Evolutionary conservation across 2,113 vertebrate genomes (phyloP).

Genomic region (Melanostigma gelatinosum): DNA sequence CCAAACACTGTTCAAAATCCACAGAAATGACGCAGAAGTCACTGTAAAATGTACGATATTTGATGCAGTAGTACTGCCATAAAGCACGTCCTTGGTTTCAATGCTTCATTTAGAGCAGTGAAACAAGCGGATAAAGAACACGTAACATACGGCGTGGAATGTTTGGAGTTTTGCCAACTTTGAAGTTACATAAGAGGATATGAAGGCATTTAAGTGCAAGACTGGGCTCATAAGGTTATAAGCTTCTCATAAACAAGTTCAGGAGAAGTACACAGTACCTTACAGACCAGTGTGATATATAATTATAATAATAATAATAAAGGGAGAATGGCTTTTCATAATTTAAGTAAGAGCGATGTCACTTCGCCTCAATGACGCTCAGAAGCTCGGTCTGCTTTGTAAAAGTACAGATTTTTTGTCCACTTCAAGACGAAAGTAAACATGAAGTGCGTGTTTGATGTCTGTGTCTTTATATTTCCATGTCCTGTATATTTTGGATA

Average conservation of each 20-base stretch:
- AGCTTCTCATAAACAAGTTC: conserved; percentile 31
- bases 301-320: too few species aligned
- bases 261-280: conserved; percentile 2
- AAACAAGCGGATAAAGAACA: background rate
- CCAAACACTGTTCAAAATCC: background rate
- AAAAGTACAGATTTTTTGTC: background rate
- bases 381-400: background rate
- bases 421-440: background rate
- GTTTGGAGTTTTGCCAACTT: background rate
- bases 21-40: background rate
- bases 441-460: background rate
- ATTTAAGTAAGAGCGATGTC: background rate
- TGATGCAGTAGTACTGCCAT: background rate
- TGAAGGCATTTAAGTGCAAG: conserved; percentile 17
- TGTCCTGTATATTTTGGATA: background rate
- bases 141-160: background rate
- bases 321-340: background rate
- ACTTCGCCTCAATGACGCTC: background rate
- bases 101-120: background rate
- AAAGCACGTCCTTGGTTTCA: background rate
- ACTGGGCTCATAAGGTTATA: background rate
- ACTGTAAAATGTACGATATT: background rate
- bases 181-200: conserved; percentile 22
- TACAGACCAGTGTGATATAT: background rate
- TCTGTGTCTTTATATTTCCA: background rate